These are phyloP conservation scores for Morpho helenor DNA, from an alignment of 2,888 invertebrate genomes.

Conservation along the genomic window DNA sequence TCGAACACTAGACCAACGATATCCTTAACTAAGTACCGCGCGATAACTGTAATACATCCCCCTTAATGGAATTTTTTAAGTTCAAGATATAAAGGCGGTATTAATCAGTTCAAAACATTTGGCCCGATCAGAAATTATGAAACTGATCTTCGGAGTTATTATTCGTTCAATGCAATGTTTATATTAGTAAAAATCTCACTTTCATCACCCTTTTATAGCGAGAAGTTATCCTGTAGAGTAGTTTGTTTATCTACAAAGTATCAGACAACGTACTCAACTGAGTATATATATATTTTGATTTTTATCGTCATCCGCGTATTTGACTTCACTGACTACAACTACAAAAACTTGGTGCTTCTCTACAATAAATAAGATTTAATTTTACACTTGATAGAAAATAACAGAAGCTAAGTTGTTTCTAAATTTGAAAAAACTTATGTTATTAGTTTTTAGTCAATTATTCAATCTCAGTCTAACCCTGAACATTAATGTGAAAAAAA, in stretches of 20 bases:
- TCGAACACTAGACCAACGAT: constrained; percentile 65
- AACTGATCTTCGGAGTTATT: constrained; percentile 67
- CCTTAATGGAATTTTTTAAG: constrained; percentile 53
- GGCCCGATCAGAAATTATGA: constrained; percentile 68
- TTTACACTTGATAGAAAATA: constrained; percentile 5
- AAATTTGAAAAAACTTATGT: constrained; percentile 21
- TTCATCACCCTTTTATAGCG: constrained; percentile 38
- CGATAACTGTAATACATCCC: constrained; percentile 63
- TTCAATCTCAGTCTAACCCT: constrained; percentile 43
- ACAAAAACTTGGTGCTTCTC: constrained; percentile 2
- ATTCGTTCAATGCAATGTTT: constrained; percentile 44
- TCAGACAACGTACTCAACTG: too few relatives aligned
- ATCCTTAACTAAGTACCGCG: constrained; percentile 71
- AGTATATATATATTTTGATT: neutral
- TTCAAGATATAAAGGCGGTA: constrained; percentile 72
- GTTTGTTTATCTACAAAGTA: constrained; percentile 30
- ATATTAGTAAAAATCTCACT: constrained; percentile 57
- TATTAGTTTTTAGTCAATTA: constrained; percentile 21
- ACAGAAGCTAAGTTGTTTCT: constrained; percentile 19
- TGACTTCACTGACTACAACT: neutral
- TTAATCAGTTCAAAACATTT: constrained; percentile 73
- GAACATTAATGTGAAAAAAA: constrained; percentile 37
- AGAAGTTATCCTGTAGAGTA: constrained; percentile 15
- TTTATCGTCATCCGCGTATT: constrained; percentile 1
- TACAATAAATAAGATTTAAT: constrained; percentile 4